A percentile compares a stretch with the other conserved stretches of the same genome.
Conservation (phyloP, 2,797 vertebrate genomes). For the Myoxocephalus aenaeus region DNA sequence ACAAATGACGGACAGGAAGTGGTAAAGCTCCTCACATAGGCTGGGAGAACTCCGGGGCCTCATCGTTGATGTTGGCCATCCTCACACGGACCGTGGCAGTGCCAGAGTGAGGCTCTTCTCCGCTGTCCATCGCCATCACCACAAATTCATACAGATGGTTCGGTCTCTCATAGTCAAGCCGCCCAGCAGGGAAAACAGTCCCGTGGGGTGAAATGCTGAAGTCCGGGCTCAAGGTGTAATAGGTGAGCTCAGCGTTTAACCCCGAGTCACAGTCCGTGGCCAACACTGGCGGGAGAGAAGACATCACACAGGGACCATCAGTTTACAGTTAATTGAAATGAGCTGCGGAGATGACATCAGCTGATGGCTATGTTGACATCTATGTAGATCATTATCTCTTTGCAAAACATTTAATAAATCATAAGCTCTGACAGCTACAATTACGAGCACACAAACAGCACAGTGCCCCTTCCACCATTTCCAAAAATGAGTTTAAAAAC, state of each 20-base stretch:
- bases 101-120: conserved; percentile 87
- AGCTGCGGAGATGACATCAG: conserved; percentile 54
- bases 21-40: conserved; percentile 79
- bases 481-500: conserved; percentile 53
- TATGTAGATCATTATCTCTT: conserved; percentile 71
- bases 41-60: conserved; percentile 90
- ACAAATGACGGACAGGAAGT: background rate
- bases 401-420: conserved; percentile 76
- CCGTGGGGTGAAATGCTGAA: conserved; percentile 90
- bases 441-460: conserved; percentile 55
- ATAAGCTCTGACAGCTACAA: conserved; percentile 67
- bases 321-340: conserved; percentile 62
- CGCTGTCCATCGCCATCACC: conserved; percentile 90
- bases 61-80: conserved; percentile 91
- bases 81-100: conserved; percentile 90
- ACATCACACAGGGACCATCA: conserved; percentile 50
- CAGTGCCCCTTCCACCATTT: conserved; percentile 44
- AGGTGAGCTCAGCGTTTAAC: conserved; percentile 88
- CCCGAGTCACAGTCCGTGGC: conserved; percentile 92
- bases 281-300: conserved; percentile 79
- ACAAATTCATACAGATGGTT: conserved; percentile 93
- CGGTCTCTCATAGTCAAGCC: conserved; percentile 88
- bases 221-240: conserved; percentile 90
- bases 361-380: conserved; percentile 77
- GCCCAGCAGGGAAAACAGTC: conserved; percentile 87